phyloP scores from a whole-genome alignment of 2,888 invertebrate genomes.

The Chrysotoxum bicinctum region DNA sequence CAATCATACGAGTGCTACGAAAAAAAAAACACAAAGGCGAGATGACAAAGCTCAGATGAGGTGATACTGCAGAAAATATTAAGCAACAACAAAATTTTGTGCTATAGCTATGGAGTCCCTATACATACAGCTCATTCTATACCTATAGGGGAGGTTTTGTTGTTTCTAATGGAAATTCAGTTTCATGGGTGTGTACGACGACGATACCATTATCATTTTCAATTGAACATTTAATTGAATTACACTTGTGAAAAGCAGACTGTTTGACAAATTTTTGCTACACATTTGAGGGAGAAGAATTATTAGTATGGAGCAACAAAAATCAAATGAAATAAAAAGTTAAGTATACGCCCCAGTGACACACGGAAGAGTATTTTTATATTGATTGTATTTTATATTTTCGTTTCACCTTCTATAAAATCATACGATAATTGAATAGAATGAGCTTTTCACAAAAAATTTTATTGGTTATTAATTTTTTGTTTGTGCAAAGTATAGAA shows the following conservation, averaged over 20 bases:
- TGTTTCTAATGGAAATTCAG: background rate
- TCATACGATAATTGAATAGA: background rate
- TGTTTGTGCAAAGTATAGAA: no score
- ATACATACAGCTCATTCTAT: no score
- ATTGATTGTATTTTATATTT: slow-evolving; percentile 38
- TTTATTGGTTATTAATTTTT: no score
- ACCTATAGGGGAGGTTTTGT: no score
- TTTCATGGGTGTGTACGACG: background rate
- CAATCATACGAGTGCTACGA: background rate
- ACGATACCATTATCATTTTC: background rate
- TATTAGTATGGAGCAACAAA: background rate
- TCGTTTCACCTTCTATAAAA: background rate
- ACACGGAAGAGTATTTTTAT: background rate
- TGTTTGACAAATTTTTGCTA: background rate
- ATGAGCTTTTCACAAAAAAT: no score
- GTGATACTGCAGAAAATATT: slow-evolving; percentile 23
- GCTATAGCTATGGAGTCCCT: no score
- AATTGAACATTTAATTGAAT: slow-evolving; percentile 41
- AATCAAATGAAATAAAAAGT: background rate
- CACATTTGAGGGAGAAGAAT: background rate
- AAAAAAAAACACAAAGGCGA: no score
- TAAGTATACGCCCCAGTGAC: slow-evolving; percentile 39
- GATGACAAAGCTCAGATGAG: slow-evolving; percentile 33
- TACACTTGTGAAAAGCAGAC: slow-evolving; percentile 32
- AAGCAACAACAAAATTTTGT: no score